Conservation (phyloP, 2,888 invertebrate genomes). For the Mythimna vitellina region DNA sequence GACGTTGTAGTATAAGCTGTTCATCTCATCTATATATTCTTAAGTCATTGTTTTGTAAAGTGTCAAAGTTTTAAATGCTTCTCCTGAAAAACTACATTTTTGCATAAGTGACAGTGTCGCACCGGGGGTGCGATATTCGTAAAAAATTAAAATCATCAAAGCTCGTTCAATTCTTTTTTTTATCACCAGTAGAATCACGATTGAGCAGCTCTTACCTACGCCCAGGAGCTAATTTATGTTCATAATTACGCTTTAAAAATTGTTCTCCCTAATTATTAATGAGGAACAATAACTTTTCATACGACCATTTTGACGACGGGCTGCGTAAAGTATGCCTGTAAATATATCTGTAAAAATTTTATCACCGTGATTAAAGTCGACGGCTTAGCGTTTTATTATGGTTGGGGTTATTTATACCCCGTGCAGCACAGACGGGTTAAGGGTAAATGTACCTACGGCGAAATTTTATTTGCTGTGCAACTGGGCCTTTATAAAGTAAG, state of each 20-base stretch:
- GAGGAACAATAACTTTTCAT: slow-evolving; percentile 56
- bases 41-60: too few species aligned
- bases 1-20: too few species aligned
- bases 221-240: slow-evolving; percentile 16
- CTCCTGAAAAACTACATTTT: too few species aligned
- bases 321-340: slow-evolving; percentile 38
- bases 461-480: slow-evolving; percentile 54
- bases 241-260: slow-evolving; percentile 43
- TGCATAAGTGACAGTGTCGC: too few species aligned
- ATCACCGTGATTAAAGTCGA: slow-evolving; percentile 75
- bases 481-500: not conserved
- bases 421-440: slow-evolving; percentile 67
- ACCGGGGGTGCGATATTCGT: too few species aligned
- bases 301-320: slow-evolving; percentile 44
- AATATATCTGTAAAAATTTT: slow-evolving; percentile 70
- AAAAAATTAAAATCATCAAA: too few species aligned
- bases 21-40: too few species aligned
- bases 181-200: not conserved
- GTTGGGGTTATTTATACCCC: slow-evolving; percentile 62
- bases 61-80: too few species aligned
- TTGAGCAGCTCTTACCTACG: not conserved
- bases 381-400: slow-evolving; percentile 75
- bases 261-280: slow-evolving; percentile 54
- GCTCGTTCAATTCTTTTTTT: not conserved
- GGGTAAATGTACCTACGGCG: slow-evolving; percentile 47